Base-by-base conservation (phyloP, 2,113 vertebrate species). In the Protomyctophum bolini region DNA sequence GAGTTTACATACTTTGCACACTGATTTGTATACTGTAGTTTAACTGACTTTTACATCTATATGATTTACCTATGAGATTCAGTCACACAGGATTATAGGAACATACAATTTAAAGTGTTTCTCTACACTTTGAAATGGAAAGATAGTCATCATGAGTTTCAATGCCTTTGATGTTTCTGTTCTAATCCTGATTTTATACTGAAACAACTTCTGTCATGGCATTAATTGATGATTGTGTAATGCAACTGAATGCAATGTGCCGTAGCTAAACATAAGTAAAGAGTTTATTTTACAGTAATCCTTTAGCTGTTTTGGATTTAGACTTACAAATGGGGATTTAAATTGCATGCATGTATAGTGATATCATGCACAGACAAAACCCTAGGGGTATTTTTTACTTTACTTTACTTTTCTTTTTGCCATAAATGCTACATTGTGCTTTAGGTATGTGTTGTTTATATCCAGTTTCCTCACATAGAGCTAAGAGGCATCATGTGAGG, bases 221-320 rank as follows among this genome's bases (percentile, higher is more conserved):
- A 2, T 50, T 10, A 50, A 50, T 7, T 8, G 49, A 2, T 64
- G 33, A 8, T 2, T 64, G 50, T 54, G 8, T 1, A 63, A 1
- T 6, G 2, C 10, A 55, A 57, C 28, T 33, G 61, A 48, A 68
- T 58, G 51, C 76, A 75, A 21, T 66, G 64, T 58, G 63, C 58
- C 58, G 72, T 54, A 68, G 33, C 63, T 60, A 54, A 69, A 48
- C 47, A 60, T 49, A 52, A 10, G 2, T 70, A 58, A 56, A 55
- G 49, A 81, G 68, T 84, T 87, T 65, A 79, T 67, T 33, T 47
- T 7, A 51, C 58, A 45, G 41, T 87, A 85, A 90, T 86, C 77
- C 6, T 41, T 65, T 9, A 74, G 29, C 10, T 7, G 57, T 73
- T 78, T 61, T 58, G 69, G 70, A 70, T 71, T 84, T 63, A 73